Evolutionary conservation across 2,888 invertebrate species (phyloP).

Genomic region (Platycheirus rosarum): DNA sequence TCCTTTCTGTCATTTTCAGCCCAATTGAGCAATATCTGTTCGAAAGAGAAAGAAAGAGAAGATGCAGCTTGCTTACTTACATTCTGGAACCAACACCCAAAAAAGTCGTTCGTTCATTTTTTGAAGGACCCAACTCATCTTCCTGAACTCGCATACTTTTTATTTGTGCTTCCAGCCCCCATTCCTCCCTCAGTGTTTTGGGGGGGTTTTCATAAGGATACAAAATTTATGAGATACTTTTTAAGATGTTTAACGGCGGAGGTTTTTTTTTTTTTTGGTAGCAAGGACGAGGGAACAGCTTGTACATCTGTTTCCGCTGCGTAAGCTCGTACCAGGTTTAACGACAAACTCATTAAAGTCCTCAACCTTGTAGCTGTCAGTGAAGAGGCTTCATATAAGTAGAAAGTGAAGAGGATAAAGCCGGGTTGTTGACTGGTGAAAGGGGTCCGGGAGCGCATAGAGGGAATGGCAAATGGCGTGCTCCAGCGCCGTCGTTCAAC

Average conservation of each 20-base stretch:
- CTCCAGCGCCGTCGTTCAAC: conserved; percentile 52
- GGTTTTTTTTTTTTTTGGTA: neutral
- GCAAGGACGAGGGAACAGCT: conserved; percentile 27
- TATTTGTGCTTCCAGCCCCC: too few relatives aligned
- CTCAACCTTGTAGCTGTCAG: conserved; percentile 70
- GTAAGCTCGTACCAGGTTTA: conserved; percentile 54
- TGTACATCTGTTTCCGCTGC: conserved; percentile 68
- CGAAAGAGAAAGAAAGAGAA: neutral
- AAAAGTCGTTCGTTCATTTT: conserved; percentile 30
- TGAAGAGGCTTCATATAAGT: conserved; percentile 43
- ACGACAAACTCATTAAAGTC: conserved; percentile 73
- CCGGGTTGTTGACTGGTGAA: conserved; percentile 8
- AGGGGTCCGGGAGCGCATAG: neutral
- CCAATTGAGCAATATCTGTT: conserved; percentile 62
- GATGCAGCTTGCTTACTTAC: neutral
- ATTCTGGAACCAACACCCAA: conserved; percentile 22
- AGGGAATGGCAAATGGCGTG: conserved; percentile 53
- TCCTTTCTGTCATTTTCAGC: conserved; percentile 65
- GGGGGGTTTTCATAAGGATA: conserved; percentile 50
- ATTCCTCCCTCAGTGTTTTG: neutral
- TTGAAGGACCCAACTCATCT: conserved; percentile 50
- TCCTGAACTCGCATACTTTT: conserved; percentile 39
- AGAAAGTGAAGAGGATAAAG: conserved; percentile 36
- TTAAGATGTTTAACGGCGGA: conserved; percentile 69
- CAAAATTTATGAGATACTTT: conserved; percentile 72